phyloP scores from a whole-genome alignment of 2,888 invertebrate species.

The Ptychoptera contaminata region DNA sequence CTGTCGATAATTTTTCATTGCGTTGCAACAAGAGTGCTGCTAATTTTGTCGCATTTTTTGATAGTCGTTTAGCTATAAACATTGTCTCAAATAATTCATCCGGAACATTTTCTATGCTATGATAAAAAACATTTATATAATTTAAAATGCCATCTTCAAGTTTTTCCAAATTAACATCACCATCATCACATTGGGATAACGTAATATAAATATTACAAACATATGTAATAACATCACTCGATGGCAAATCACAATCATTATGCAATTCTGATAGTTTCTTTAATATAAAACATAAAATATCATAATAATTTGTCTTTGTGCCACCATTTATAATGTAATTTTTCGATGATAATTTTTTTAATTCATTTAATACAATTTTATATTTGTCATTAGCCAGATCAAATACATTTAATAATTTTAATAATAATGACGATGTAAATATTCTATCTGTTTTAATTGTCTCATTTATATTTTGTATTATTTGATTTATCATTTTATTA shows the following conservation, averaged over 20 bases:
- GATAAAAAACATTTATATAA: constrained; percentile 45
- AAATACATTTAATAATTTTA: constrained; percentile 20
- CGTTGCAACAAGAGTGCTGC: constrained; percentile 40
- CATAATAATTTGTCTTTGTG: constrained; percentile 33
- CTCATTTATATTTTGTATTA: constrained; percentile 16
- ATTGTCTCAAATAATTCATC: constrained; percentile 38
- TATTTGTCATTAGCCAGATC: constrained; percentile 20
- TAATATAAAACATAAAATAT: constrained; percentile 33
- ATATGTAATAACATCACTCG: constrained; percentile 26
- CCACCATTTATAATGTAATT: constrained; percentile 20
- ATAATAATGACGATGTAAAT: constrained; percentile 11
- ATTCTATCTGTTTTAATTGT: constrained; percentile 4
- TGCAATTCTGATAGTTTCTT: constrained; percentile 31
- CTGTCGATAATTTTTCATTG: constrained; percentile 10
- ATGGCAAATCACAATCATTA: constrained; percentile 11
- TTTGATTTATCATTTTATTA: constrained; percentile 21
- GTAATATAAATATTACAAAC: constrained; percentile 32
- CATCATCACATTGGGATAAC: constrained; percentile 29
- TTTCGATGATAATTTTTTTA: constrained; percentile 23
- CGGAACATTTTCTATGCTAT: constrained; percentile 35
- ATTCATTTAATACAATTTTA: constrained; percentile 18
- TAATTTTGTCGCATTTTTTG: constrained; percentile 41
- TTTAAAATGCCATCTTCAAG: constrained; percentile 38
- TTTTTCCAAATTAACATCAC: constrained; percentile 32
- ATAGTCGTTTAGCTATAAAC: constrained; percentile 31